Base-by-base conservation (phyloP, 2,797 vertebrate species). In the Alca torda region DNA sequence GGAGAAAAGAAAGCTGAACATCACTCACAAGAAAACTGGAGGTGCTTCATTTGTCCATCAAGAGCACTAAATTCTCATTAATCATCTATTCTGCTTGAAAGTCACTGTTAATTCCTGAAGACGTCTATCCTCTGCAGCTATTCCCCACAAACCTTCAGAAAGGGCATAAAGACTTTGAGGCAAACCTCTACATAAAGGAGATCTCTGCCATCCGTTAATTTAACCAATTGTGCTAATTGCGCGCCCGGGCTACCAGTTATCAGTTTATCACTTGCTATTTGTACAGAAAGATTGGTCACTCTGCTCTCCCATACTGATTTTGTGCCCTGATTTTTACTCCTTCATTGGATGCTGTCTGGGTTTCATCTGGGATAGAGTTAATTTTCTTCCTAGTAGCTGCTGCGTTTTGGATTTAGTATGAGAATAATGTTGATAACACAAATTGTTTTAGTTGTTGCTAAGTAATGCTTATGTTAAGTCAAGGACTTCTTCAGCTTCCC, bases 1-100 rank as follows among this genome's bases (percentile, higher is more conserved):
- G 50, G 69, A 43, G 72, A 63, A 51, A 75, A 78, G 45, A 33
- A 89, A 96, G 76, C 48, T 14, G 81, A 95, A 57, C 79, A 59
- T 78, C 61, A 4, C 51, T 89, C 73, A 8, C 21, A 10, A 28
- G 48, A 18, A 14, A 35, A 51, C 45, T 2, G 35, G 48, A 94
- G 81, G 72, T 54, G 89, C 93, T 87, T 5, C 46, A 16, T 75
- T 81, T 87, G 87, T 90, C 90, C 92, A 89, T 85, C 96, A 91
- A 64, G 37, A 85, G 78, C 80, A 87, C 35, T 30, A 74, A 90
- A 68, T n/a, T 74, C 84, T 61, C 93, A 51, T 89, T 74, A 60
- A 94, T 92, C 94, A 67, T 30, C 72, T 26, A 8, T 3, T 46
- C 83, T 45, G 67, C 84, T 19, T 48, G n/a, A 4, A 72, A 84